Evolutionary conservation across 2,113 vertebrate species (phyloP).

Genomic region (Corythornis vintsioides): DNA sequence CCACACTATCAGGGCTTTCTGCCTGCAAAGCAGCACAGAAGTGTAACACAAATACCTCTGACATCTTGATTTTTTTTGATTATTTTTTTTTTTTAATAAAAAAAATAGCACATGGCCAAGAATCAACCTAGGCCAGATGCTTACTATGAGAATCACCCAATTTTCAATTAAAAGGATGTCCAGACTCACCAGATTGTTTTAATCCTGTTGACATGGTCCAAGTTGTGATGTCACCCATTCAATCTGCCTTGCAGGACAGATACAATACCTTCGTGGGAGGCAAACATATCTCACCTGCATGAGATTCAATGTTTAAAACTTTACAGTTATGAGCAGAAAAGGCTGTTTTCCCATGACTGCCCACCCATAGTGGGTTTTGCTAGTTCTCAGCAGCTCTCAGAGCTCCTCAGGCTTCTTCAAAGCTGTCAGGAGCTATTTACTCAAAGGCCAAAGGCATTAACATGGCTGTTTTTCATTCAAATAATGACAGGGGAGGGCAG

Average conservation of each 20-base stretch:
- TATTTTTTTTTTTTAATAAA: neutral
- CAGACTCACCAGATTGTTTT: neutral
- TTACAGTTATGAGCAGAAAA: neutral
- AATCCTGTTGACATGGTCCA: neutral
- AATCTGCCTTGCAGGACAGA: neutral
- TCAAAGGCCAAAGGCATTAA: neutral
- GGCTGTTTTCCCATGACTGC: neutral
- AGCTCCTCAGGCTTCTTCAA: neutral
- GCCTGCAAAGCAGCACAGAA: neutral
- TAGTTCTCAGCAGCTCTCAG: neutral
- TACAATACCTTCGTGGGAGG: neutral
- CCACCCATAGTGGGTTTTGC: neutral
- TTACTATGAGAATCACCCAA: neutral
- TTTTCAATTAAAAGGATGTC: neutral
- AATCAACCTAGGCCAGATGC: neutral
- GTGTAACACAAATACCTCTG: neutral
- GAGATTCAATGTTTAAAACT: neutral
- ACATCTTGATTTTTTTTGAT: neutral
- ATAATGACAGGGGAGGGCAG: neutral
- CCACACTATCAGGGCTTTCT: neutral
- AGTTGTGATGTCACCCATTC: too few species aligned
- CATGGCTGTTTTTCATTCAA: neutral
- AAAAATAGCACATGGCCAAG: neutral
- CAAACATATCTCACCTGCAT: accelerated
- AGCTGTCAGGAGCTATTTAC: neutral